phyloP scores from a whole-genome alignment of 2,888 invertebrate species.

The Cistogaster globosa region DNA sequence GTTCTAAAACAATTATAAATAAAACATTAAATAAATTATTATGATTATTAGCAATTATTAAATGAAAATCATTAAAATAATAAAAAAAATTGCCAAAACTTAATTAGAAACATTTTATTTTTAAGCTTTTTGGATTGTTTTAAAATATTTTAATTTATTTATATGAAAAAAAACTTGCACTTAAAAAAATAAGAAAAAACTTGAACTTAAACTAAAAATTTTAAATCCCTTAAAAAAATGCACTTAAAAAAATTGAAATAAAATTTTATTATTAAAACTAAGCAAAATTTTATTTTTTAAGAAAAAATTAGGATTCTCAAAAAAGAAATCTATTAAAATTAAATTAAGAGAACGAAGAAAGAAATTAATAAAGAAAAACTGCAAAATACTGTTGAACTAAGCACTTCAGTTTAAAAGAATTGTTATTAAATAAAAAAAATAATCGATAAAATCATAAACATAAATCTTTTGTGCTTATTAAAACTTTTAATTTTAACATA shows the following conservation, averaged over 20 bases:
- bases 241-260: slow-evolving; percentile 32
- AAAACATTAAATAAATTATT: slow-evolving; percentile 35
- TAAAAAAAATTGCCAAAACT: slow-evolving; percentile 53
- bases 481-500: background rate
- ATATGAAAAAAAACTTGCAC: slow-evolving; percentile 20
- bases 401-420: slow-evolving; percentile 59
- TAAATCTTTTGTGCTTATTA: background rate
- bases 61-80: slow-evolving; percentile 30
- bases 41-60: slow-evolving; percentile 57
- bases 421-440: slow-evolving; percentile 51
- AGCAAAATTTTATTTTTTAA: slow-evolving; percentile 46
- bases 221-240: slow-evolving; percentile 51
- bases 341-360: slow-evolving; percentile 11
- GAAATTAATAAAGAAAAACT: slow-evolving; percentile 24
- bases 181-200: background rate
- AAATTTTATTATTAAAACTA: slow-evolving; percentile 29
- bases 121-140: slow-evolving; percentile 42
- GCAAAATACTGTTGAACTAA: slow-evolving; percentile 61
- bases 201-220: background rate
- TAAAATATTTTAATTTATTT: slow-evolving; percentile 11
- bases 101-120: slow-evolving; percentile 49
- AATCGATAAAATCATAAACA: background rate
- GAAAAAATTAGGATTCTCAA: slow-evolving; percentile 31
- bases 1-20: slow-evolving; percentile 41
- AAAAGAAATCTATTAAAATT: slow-evolving; percentile 1